Percentiles rank a stretch among this genome's conserved stretches.
Evolutionary conservation across 2,797 vertebrate species (phyloP).

Genomic region (Lepilemur ruficaudatus): DNA sequence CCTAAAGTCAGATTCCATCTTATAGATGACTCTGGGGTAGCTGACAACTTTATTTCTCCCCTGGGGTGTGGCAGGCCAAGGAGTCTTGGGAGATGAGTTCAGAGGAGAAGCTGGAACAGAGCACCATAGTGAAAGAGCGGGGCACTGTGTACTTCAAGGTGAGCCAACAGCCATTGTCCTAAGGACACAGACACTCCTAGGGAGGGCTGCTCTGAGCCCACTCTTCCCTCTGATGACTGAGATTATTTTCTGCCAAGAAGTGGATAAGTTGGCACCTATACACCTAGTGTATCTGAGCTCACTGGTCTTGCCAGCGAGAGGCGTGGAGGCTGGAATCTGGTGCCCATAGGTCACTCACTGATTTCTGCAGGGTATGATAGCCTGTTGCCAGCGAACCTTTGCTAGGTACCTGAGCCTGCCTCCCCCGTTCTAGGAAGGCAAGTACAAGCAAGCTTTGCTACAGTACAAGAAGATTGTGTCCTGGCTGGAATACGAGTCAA

Average conservation of each 20-base stretch:
- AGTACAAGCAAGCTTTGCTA: conserved; percentile 93
- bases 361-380: too few species aligned
- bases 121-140: conserved; percentile 94
- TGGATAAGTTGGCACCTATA: not conserved
- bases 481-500: conserved; percentile 94
- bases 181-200: too few species aligned
- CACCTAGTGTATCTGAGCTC: not conserved
- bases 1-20: not conserved
- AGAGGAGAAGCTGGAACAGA: conserved; percentile 94
- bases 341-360: not conserved
- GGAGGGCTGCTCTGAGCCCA: not conserved
- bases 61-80: conserved; percentile 88
- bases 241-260: not conserved
- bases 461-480: conserved; percentile 98
- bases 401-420: not conserved
- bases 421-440: conserved; percentile 88
- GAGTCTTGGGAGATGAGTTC: conserved; percentile 98
- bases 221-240: not conserved
- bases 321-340: not conserved
- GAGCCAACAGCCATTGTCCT: not conserved
- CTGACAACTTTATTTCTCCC: conserved; percentile 61
- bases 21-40: not conserved
- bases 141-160: conserved; percentile 98
- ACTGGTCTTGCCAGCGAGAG: not conserved
- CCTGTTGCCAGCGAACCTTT: not conserved